These are phyloP conservation scores for Cerceris rybyensis DNA, from an alignment of 2,888 invertebrate genomes.

Conservation along the genomic window DNA sequence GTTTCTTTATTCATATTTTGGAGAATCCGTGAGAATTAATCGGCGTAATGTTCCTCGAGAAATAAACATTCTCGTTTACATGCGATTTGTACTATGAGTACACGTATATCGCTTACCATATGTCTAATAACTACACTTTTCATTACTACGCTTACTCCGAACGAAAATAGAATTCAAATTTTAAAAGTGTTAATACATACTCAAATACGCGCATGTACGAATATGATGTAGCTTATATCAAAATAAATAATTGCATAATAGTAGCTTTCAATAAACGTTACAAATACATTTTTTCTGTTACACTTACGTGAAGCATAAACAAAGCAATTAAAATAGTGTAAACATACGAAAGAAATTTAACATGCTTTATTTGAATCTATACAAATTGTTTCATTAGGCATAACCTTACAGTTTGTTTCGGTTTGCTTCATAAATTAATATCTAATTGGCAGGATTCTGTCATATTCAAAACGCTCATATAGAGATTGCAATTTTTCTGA, in stretches of 20 bases:
- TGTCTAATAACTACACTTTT: constrained; percentile 1
- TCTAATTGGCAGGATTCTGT: too few species aligned
- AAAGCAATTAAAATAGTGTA: neutral
- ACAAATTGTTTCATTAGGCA: too few species aligned
- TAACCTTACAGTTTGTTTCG: too few species aligned
- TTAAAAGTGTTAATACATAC: neutral
- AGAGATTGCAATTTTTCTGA: too few species aligned
- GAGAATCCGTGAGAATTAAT: neutral
- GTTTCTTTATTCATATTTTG: constrained; percentile 1
- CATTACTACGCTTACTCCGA: neutral
- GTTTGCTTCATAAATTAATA: too few species aligned
- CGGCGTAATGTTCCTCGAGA: neutral
- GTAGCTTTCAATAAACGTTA: neutral
- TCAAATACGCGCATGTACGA: neutral
- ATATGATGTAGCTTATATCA: neutral
- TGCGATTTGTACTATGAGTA: neutral
- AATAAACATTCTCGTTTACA: neutral
- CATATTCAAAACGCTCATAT: too few species aligned
- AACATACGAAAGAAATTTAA: too few species aligned
- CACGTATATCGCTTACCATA: neutral
- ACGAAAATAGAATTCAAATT: neutral
- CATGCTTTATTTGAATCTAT: too few species aligned
- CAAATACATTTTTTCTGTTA: too few species aligned
- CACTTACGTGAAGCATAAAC: neutral
- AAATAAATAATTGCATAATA: neutral